These are phyloP conservation scores for Hexactinellida sp. DNA, from an alignment of 37 sponge, comb jelly and placozoan species.

Conservation along the genomic window DNA sequence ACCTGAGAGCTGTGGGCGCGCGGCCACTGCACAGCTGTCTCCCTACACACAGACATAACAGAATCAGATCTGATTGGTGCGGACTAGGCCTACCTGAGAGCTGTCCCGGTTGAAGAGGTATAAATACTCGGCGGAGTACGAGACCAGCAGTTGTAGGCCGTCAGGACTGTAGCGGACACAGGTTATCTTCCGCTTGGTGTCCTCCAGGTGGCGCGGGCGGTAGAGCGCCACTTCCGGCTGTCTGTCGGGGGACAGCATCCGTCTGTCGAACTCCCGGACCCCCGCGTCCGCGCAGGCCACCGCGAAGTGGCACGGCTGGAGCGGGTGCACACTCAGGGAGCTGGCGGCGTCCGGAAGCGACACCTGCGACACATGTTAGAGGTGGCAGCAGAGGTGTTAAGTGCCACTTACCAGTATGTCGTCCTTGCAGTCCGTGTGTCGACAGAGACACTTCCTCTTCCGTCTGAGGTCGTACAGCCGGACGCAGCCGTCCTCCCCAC, in stretches of 20 bases:
- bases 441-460: conserved; percentile 46
- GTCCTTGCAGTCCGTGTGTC: not conserved
- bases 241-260: conserved; percentile 23
- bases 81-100: too few relatives aligned
- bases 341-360: conserved; percentile 35
- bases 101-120: conserved; percentile 49
- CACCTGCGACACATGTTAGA: not conserved
- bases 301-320: conserved; percentile 43
- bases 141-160: conserved; percentile 54
- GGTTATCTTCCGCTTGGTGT: conserved; percentile 31
- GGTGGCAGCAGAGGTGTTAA: not conserved
- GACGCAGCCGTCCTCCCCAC: conserved; percentile 64
- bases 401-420: not conserved
- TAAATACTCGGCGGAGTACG: conserved; percentile 62
- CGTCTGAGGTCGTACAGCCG: conserved; percentile 62
- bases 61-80: not conserved
- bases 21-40: not conserved
- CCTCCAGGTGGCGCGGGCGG: conserved; percentile 22
- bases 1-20: not conserved
- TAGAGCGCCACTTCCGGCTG: conserved; percentile 16
- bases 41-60: not conserved
- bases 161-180: conserved; percentile 43
- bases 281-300: conserved; percentile 48
- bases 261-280: conserved; percentile 45
- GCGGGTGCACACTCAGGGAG: conserved; percentile 49